Base-by-base conservation (phyloP, 2,888 invertebrate genomes). In the Drosophila lacicola region DNA sequence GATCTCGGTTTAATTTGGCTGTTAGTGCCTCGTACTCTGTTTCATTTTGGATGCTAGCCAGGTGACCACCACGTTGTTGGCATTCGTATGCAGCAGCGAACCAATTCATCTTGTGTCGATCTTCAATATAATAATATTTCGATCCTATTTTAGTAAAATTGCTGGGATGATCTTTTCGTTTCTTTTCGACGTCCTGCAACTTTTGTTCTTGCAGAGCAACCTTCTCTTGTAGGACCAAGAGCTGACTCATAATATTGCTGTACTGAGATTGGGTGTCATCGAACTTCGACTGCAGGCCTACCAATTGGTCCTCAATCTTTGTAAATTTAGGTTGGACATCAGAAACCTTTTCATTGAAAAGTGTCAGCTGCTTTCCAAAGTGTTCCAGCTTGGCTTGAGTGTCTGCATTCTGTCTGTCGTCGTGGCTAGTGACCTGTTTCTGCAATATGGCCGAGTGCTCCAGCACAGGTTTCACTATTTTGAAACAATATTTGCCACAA, bases 401-500 rank as follows among this genome's bases (percentile, higher is more conserved):
- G 11, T 19, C 29, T 11, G 29, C 9, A 9, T 41, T 9, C 41
- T 17, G 11, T 13, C 2, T 14, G 10, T n/a, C 4, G 0, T 39
- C 4, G 2, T 51, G 1, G 39, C 11, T 25, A 11, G 25, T 8
- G 25, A 51, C 29, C 2, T 5, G 14, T 13, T 13, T 29, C 17
- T 51, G 14, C 25, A 25, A 51, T 8, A n/a, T 6, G 4, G 3
- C 2, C 25, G 9, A 13, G 1, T 39, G 17, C 11, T 29, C 17
- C 21, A 53, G 17, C 14, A 41, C 10, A 2, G 29, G 29, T 17
- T 17, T 33, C 11, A 33, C 41, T 10, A 42, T 10, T 17, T 21
- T 46, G 3, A 29, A 61, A 17, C 61, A 65, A 17, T 51, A 65
- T 8, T 11, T 41, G 37, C 64, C 64, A 21, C 64, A 65, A 17